Conservation (phyloP, 2,888 invertebrate genomes). For the Exocentrus adspersus region DNA sequence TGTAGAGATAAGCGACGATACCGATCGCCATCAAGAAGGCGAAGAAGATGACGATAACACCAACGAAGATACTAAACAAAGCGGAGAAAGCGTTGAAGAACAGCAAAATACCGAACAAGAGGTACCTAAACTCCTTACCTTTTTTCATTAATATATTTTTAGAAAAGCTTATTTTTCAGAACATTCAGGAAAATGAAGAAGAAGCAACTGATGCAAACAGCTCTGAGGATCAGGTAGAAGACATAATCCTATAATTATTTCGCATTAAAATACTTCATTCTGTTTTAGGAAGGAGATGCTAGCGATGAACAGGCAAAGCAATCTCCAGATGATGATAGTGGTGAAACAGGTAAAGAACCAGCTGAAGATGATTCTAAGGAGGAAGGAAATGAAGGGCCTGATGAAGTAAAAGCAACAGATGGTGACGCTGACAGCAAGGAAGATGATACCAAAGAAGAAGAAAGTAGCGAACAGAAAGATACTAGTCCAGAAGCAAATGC, state of each 20-base stretch:
- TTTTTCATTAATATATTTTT: not conserved
- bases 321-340: slow-evolving; percentile 48
- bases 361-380: slow-evolving; percentile 41
- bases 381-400: slow-evolving; percentile 63
- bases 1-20: slow-evolving; percentile 60
- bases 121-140: slow-evolving; percentile 24
- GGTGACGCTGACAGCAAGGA: slow-evolving; percentile 44
- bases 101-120: slow-evolving; percentile 50
- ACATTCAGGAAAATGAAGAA: slow-evolving; percentile 37
- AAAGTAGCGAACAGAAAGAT: slow-evolving; percentile 14
- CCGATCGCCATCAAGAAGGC: slow-evolving; percentile 54
- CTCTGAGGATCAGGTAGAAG: slow-evolving; percentile 50
- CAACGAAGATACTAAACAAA: slow-evolving; percentile 52
- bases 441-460: slow-evolving; percentile 25
- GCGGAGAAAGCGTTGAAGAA: slow-evolving; percentile 48
- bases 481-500: slow-evolving; percentile 24
- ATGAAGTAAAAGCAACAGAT: slow-evolving; percentile 41
- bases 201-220: slow-evolving; percentile 43
- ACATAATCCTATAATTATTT: too few species aligned
- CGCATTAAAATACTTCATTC: too few species aligned
- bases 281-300: slow-evolving; percentile 58
- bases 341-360: slow-evolving; percentile 59
- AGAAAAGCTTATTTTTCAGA: slow-evolving; percentile 28
- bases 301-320: slow-evolving; percentile 51
- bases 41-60: slow-evolving; percentile 51